phyloP scores from a whole-genome alignment of 2,113 vertebrate species.

The Pelvicachromis taeniatus region DNA sequence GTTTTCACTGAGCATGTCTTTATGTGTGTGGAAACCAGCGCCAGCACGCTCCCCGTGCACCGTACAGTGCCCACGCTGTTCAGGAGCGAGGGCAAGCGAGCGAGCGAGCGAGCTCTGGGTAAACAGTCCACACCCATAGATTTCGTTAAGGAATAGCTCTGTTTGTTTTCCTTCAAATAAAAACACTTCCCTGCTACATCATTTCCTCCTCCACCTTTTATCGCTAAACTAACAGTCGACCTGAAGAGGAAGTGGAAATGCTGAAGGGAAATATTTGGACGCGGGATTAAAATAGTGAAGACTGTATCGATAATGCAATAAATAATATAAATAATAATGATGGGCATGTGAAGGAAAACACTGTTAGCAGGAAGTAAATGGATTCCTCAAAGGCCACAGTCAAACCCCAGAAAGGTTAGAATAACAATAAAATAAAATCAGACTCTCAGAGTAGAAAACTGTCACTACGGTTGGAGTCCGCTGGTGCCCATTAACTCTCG shows the following conservation, averaged over 20 bases:
- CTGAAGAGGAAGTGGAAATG: constrained; percentile 4
- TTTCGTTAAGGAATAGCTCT: constrained; percentile 61
- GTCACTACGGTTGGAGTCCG: neutral
- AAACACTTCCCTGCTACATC: constrained; percentile 13
- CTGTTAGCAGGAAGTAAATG: neutral
- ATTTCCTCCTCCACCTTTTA: constrained; percentile 34
- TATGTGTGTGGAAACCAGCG: constrained; percentile 21
- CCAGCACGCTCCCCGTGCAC: constrained; percentile 21
- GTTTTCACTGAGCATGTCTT: neutral
- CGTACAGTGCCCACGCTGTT: constrained; percentile 59
- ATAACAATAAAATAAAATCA: neutral
- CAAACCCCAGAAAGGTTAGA: neutral
- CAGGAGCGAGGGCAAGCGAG: neutral
- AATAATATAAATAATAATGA: neutral
- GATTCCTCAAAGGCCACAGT: neutral
- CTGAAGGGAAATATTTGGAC: neutral
- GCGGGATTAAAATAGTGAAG: neutral
- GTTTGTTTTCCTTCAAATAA: constrained; percentile 49
- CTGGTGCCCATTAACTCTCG: neutral
- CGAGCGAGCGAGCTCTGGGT: constrained; percentile 10
- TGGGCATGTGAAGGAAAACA: neutral
- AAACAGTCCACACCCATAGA: constrained; percentile 67
- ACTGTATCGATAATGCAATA: neutral
- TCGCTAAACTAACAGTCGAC: neutral
- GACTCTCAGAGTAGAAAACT: neutral